Percentiles rank a stretch among this genome's conserved stretches.
Evolutionary conservation across 2,113 vertebrate species (phyloP).

Genomic region (Campylomormyrus tamandua): DNA sequence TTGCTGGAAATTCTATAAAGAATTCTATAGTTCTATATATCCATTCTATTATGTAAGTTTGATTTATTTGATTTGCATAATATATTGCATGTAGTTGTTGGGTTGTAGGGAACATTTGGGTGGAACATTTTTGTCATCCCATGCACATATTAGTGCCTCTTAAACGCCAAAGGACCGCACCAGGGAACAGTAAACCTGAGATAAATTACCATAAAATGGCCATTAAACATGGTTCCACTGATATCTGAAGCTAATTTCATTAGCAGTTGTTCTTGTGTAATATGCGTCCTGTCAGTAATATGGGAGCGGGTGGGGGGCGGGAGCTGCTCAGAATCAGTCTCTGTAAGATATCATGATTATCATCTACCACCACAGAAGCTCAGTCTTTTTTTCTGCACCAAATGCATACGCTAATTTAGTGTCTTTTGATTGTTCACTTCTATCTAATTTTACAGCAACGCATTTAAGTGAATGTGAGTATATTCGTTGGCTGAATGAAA

Average conservation of each 20-base stretch:
- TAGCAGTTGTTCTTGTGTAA: conserved; percentile 3
- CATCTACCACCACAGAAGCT: background rate
- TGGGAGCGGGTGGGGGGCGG: background rate
- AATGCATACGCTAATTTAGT: background rate
- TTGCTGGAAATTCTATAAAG: background rate
- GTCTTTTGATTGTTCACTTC: background rate
- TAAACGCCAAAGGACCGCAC: background rate
- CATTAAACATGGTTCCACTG: background rate
- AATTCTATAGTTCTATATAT: background rate
- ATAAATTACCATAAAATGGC: background rate
- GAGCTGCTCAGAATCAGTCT: background rate
- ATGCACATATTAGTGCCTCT: background rate
- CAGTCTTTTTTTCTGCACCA: background rate
- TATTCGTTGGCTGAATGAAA: background rate
- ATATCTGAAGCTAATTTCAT: conserved; percentile 2
- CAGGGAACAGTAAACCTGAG: conserved; percentile 1
- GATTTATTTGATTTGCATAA: background rate
- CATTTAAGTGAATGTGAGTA: background rate
- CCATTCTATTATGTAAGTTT: background rate
- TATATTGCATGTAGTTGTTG: background rate
- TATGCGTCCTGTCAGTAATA: background rate
- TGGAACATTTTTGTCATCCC: background rate
- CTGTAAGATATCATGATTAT: background rate
- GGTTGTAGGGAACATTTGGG: background rate
- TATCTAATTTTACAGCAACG: background rate